Conservation (phyloP, 1,140 invertebrate species). For the Homalodisca vitripennis region DNA sequence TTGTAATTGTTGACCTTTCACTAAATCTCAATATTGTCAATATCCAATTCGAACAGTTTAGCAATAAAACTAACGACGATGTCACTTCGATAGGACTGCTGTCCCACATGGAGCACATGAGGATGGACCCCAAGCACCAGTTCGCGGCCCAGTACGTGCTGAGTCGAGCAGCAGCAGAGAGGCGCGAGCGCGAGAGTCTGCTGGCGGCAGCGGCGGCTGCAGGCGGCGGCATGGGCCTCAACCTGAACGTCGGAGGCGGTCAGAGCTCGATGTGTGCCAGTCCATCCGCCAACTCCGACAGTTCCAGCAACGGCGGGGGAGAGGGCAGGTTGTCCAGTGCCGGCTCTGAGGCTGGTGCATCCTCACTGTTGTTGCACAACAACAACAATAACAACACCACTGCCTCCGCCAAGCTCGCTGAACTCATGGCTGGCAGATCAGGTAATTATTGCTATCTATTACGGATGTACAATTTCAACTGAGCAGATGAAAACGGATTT, state of each 20-base stretch:
- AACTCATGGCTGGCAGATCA: conserved; percentile 44
- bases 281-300: conserved; percentile 79
- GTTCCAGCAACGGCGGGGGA: conserved; percentile 54
- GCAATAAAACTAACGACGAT: no score
- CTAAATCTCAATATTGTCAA: no score
- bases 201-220: conserved; percentile 63
- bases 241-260: conserved; percentile 19
- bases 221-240: conserved; percentile 33
- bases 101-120: conserved; percentile 94
- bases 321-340: conserved; percentile 74
- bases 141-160: conserved; percentile 92
- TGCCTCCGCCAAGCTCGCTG: conserved; percentile 43
- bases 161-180: conserved; percentile 84
- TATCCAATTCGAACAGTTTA: no score
- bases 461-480: no score
- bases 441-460: conserved; percentile 29
- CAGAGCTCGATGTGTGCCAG: conserved; percentile 48
- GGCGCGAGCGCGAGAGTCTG: conserved; percentile 76
- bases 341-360: conserved; percentile 66
- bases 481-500: no score
- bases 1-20: no score
- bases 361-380: conserved; percentile 38
- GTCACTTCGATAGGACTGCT: conserved; percentile 82
- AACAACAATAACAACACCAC: conserved; percentile 68
- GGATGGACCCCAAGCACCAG: conserved; percentile 95